Percentiles rank a stretch among this genome's conserved stretches.
phyloP scores from a whole-genome alignment of 2,113 vertebrate genomes.

The Forbesichthys papilliferus region DNA sequence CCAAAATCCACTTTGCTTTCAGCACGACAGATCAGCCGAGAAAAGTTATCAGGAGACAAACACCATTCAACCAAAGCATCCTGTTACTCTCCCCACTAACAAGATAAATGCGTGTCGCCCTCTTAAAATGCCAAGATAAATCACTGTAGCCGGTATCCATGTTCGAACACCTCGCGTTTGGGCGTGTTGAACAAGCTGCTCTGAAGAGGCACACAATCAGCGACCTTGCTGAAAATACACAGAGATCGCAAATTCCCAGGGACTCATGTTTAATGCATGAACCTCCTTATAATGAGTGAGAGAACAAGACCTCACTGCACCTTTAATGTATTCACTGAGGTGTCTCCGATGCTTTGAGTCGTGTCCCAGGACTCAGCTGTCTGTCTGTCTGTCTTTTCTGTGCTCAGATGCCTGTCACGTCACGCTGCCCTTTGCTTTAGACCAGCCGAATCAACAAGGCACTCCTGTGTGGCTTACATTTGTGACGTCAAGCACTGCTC shows the following conservation, averaged over 20 bases:
- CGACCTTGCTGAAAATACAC: constrained; percentile 37
- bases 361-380: constrained; percentile 25
- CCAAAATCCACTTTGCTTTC: constrained; percentile 30
- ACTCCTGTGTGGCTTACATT: constrained; percentile 71
- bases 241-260: constrained; percentile 39
- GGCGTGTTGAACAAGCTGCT: constrained; percentile 34
- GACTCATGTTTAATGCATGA: constrained; percentile 60
- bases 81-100: constrained; percentile 65
- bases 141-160: constrained; percentile 50
- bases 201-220: constrained; percentile 45
- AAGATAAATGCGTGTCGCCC: constrained; percentile 76
- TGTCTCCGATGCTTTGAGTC: constrained; percentile 31
- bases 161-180: constrained; percentile 62
- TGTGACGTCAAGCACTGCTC: constrained; percentile 48
- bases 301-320: constrained; percentile 43
- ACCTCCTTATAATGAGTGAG: constrained; percentile 46
- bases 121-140: constrained; percentile 73
- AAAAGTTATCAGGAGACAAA: constrained; percentile 64
- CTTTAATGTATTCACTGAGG: constrained; percentile 45
- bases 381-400: constrained; percentile 34
- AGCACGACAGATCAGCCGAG: constrained; percentile 58
- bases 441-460: constrained; percentile 74
- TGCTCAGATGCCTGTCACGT: constrained; percentile 73
- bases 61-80: constrained; percentile 66
- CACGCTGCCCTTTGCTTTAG: constrained; percentile 77